Percentiles rank a stretch among this genome's conserved stretches.
These are phyloP conservation scores for Psococerastis gibbosa DNA, from an alignment of 2,888 invertebrate species.

Conservation along the genomic window DNA sequence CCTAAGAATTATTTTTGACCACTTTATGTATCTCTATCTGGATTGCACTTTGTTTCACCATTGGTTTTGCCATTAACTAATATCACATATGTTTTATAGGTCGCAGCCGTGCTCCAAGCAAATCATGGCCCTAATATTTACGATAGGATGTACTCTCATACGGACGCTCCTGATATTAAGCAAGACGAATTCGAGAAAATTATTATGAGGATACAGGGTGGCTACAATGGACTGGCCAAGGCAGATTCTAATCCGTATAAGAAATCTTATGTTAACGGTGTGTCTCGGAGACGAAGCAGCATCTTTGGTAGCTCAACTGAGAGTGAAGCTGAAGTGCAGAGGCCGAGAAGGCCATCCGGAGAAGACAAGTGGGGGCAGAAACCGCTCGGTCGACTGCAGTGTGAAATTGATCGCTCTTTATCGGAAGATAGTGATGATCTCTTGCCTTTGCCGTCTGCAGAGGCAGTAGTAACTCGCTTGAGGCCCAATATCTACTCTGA, in stretches of 20 bases:
- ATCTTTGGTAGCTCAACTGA: conserved; percentile 40
- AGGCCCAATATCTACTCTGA: conserved; percentile 69
- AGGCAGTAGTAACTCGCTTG: conserved; percentile 30
- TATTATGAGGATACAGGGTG: conserved; percentile 49
- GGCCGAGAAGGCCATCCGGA: conserved; percentile 22
- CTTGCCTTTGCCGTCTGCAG: conserved; percentile 38
- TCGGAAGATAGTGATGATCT: conserved; percentile 66
- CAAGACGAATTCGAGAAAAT: conserved; percentile 47
- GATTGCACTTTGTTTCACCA: too few species aligned
- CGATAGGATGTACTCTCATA: conserved; percentile 65
- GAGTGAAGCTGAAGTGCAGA: conserved; percentile 27
- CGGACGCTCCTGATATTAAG: conserved; percentile 43
- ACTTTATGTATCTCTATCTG: too few species aligned
- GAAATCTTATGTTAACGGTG: conserved; percentile 53
- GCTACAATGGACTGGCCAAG: conserved; percentile 45
- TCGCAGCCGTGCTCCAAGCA: conserved; percentile 61
- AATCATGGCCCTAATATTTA: conserved; percentile 84
- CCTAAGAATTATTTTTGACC: too few species aligned
- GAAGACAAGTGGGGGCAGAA: conserved; percentile 26
- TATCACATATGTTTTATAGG: too few species aligned
- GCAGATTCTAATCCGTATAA: conserved; percentile 43
- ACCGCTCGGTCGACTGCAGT: conserved; percentile 41
- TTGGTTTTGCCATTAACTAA: too few species aligned
- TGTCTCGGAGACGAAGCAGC: conserved; percentile 40
- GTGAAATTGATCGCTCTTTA: conserved; percentile 50